Conservation (phyloP, 2,797 vertebrate genomes). For the Sebastes iracundus region DNA sequence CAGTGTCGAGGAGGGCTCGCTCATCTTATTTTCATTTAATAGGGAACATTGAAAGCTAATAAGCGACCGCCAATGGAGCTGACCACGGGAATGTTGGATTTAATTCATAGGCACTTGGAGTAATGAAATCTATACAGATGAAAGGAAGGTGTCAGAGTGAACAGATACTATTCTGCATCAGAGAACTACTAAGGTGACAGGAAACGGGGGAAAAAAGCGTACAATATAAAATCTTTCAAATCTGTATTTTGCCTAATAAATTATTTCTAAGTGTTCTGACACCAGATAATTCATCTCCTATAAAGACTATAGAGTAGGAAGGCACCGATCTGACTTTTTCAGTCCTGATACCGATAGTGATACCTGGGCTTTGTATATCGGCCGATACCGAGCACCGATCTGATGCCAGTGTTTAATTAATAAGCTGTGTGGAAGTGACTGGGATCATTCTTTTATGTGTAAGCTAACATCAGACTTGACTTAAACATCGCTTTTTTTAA, state of each 20-base stretch:
- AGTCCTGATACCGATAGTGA: not conserved
- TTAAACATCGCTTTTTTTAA: not conserved
- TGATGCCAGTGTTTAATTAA: not conserved
- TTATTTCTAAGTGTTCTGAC: not conserved
- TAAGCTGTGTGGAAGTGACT: not conserved
- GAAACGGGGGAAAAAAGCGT: not conserved
- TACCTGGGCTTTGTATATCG: not conserved
- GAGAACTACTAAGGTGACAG: not conserved
- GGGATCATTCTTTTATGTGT: not conserved
- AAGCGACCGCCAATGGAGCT: conserved; percentile 42
- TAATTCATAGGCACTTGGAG: conserved; percentile 49
- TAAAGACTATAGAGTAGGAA: not conserved
- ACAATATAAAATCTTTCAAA: not conserved
- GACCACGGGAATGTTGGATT: conserved; percentile 46
- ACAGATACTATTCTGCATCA: conserved; percentile 21
- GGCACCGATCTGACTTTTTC: not conserved
- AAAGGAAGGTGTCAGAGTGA: conserved; percentile 35
- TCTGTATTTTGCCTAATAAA: not conserved
- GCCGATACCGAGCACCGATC: too few species aligned
- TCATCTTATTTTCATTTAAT: conserved; percentile 72
- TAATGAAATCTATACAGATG: conserved; percentile 55
- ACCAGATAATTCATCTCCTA: not conserved
- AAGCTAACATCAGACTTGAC: not conserved
- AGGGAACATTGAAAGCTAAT: conserved; percentile 65
- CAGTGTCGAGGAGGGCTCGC: conserved; percentile 46